Base-by-base conservation (phyloP, 2,888 invertebrate species). In the Hoplodrina blanda region DNA sequence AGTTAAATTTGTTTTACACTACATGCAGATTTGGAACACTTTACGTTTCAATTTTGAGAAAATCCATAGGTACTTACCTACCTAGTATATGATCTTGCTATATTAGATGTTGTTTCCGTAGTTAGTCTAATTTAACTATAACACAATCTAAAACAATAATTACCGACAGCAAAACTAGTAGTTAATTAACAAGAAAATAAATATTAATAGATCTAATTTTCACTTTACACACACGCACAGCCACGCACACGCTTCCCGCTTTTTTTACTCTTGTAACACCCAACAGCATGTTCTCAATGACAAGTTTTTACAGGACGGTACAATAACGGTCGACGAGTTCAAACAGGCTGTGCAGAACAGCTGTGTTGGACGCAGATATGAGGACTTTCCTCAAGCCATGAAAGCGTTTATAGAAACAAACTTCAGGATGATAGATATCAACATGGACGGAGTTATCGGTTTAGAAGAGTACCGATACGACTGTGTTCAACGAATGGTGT, bases 361-460 rank as follows among this genome's bases (percentile, higher is more conserved):
- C 82, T 98, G 98, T 88, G 96, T 98, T 30, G 98, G 98, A 6
- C 97, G 97, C 86, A 96, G 97, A 77, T 98, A 98, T 88, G 97
- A 97, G 15, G 98, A 98, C 73, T 98, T 98, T 88, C 98, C 98
- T 0, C 98, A 98, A 92, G 98, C 98, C 6, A 98, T 98, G 97
- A 98, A 97, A 89, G 98, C 98, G 89, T 98, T 98, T 91, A 98
- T 98, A 88, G 98, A 98, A 91, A 97, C 97, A 64, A 98, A 98
- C 93, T 98, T 98, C 91, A 97, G 97, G 89, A 97, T 98, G 96
- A 97, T 98, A 56, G 98, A 98, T 88, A 96, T 98, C 70, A 98
- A 98, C 87, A 97, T 97, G 69, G 98, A 98, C 86, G 98, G 98
- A 4, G 96, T 98, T 15, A 97, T 98, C 76, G 98, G 97, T 15